Percentiles rank a stretch among this genome's conserved stretches.
Conservation (phyloP, 2,797 vertebrate species). For the Austrolebias charrua region DNA sequence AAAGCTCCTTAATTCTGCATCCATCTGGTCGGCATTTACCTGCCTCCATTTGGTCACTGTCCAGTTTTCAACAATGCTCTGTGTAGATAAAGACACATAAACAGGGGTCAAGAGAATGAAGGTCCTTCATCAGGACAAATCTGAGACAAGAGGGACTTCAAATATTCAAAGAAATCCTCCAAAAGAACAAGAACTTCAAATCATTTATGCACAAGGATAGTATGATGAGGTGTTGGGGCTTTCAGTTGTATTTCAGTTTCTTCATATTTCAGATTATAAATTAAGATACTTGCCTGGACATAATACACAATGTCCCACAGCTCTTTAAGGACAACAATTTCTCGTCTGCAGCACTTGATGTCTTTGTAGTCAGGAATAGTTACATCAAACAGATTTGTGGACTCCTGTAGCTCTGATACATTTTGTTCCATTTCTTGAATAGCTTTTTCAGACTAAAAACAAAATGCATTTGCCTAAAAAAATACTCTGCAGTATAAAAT, state of each 20-base stretch:
- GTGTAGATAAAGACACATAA: conserved; percentile 64
- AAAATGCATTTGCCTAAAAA: conserved; percentile 3
- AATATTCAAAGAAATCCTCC: conserved; percentile 33
- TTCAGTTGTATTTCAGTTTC: conserved; percentile 15
- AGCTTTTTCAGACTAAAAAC: conserved; percentile 77
- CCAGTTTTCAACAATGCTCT: conserved; percentile 87
- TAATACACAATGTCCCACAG: conserved; percentile 81
- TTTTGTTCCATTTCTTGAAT: conserved; percentile 77
- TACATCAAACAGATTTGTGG: conserved; percentile 83
- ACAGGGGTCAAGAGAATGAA: conserved; percentile 50
- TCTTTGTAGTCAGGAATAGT: conserved; percentile 81
- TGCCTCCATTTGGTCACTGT: conserved; percentile 88
- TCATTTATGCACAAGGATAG: conserved; percentile 26
- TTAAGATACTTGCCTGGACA: conserved; percentile 69
- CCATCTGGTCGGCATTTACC: conserved; percentile 94
- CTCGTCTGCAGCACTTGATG: conserved; percentile 76
- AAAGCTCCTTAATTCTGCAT: conserved; percentile 87
- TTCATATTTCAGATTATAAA: conserved; percentile 10
- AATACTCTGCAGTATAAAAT: background rate
- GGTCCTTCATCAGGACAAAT: conserved; percentile 51
- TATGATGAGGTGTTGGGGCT: conserved; percentile 8
- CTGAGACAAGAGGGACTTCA: conserved; percentile 39
- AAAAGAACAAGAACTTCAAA: conserved; percentile 25
- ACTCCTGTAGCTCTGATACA: conserved; percentile 76
- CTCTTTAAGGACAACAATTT: conserved; percentile 81